Conservation (phyloP, 2,797 vertebrate genomes). For the Poeciliopsis infans region DNA sequence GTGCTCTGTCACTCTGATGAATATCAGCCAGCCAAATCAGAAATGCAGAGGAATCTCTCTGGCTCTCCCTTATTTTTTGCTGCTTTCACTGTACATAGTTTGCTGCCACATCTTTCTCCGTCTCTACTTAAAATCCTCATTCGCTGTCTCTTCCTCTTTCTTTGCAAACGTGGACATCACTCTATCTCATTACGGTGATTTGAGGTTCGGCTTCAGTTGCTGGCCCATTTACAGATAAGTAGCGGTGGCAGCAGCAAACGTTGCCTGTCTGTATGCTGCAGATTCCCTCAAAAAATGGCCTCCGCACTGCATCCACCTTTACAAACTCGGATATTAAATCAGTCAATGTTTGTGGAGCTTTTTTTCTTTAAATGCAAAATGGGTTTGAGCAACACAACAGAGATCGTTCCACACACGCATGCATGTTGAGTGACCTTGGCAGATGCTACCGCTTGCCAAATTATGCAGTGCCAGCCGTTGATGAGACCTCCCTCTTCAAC, state of each 20-base stretch:
- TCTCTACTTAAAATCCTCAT: constrained; percentile 42
- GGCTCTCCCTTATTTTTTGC: constrained; percentile 33
- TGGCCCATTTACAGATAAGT: constrained; percentile 76
- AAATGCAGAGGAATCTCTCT: constrained; percentile 69
- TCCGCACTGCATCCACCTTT: constrained; percentile 65
- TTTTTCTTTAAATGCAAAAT: constrained; percentile 29
- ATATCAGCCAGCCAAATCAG: constrained; percentile 75
- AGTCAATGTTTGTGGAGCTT: constrained; percentile 17
- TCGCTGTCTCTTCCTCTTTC: constrained; percentile 44
- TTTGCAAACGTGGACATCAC: constrained; percentile 68
- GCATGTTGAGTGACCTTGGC: constrained; percentile 65
- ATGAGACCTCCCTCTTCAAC: constrained; percentile 54
- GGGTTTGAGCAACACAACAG: constrained; percentile 31
- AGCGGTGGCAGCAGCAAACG: constrained; percentile 38
- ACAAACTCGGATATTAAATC: constrained; percentile 46
- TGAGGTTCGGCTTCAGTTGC: constrained; percentile 75
- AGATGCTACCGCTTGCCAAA: constrained; percentile 54
- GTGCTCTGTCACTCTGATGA: constrained; percentile 73
- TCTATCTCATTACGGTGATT: constrained; percentile 80
- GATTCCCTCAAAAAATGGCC: constrained; percentile 69
- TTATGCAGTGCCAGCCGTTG: constrained; percentile 54
- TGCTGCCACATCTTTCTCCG: constrained; percentile 12
- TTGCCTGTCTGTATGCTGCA: constrained; percentile 56
- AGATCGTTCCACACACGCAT: constrained; percentile 30
- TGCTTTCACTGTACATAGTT: constrained; percentile 41